Evolutionary conservation across 2,797 vertebrate genomes (phyloP), one percentile per base, ranked within the genome.

Genomic region (Microcaecilia unicolor): DNA sequence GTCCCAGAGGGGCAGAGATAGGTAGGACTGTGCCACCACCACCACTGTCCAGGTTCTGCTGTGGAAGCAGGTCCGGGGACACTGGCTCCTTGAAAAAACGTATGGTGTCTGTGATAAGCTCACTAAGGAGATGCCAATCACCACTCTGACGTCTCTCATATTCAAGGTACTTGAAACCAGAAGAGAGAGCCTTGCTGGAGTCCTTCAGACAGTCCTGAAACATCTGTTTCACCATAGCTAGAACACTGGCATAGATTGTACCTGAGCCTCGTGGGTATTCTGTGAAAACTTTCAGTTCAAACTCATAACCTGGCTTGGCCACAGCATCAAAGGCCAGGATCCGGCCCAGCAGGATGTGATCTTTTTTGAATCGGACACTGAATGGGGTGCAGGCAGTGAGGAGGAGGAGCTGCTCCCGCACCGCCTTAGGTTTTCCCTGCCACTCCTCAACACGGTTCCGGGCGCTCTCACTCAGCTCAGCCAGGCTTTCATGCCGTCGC

Each of bases 321-420:
- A 65, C 29, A 1, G 63, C 71, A 2, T 93, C 91, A 1, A 91
- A 91, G 6, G 90, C 89, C 0, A 88, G 85, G 34, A 90, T 76
- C 0, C 91, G 74, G 0, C 88, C 91, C 36, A 87, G 58, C 39
- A 92, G 56, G 4, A 76, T 67, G 8, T 89, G 91, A 61, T 94
- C 91, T 66, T 90, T 92, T 58, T 90, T 89, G 70, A 91, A 92
- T 41, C 91, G 89, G 10, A 93, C 85, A 0, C 85, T 87, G 33
- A 93, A 93, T 2, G 91, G 91, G 5, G 85, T 73, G 2, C 87
- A 90, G 56, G 67, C 72, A 5, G 84, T 83, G 8, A 93, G 77
- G 0, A 81, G 64, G 5, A 84, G 38, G 1, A 92, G 78, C 5
- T 86, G 81, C 7, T 92, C 90, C 1, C 90, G 71, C 9, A 92